phyloP scores from a whole-genome alignment of 2,797 vertebrate species.

The Galaxias olidus region DNA sequence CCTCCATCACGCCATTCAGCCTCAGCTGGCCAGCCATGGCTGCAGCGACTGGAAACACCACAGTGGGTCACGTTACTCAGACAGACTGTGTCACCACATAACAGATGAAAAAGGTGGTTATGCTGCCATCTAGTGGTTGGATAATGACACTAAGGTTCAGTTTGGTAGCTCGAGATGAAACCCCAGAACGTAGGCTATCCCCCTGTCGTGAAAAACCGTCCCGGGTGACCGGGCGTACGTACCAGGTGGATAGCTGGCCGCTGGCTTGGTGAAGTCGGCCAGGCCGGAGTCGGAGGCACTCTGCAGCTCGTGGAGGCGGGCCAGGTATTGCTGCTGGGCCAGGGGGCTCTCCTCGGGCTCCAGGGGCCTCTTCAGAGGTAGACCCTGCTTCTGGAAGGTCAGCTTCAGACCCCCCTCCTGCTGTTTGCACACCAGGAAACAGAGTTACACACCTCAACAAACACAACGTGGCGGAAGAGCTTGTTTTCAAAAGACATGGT shows the following conservation, averaged over 20 bases:
- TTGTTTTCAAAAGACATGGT: too few species aligned
- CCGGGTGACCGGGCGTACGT: slow-evolving; percentile 24
- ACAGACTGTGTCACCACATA: not conserved
- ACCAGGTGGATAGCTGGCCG: slow-evolving; percentile 81
- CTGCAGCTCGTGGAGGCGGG: slow-evolving; percentile 91
- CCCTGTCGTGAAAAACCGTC: not conserved
- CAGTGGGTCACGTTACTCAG: not conserved
- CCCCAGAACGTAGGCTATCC: too few species aligned
- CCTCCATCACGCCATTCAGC: slow-evolving; percentile 84
- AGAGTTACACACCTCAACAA: slow-evolving; percentile 17
- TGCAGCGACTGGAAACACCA: slow-evolving; percentile 56
- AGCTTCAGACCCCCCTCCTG: slow-evolving; percentile 97
- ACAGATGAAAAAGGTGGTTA: not conserved
- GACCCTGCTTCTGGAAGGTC: slow-evolving; percentile 98
- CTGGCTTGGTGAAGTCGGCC: slow-evolving; percentile 86
- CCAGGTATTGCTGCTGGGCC: slow-evolving; percentile 94
- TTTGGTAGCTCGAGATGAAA: not conserved
- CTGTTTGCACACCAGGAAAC: slow-evolving; percentile 41
- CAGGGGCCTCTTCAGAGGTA: slow-evolving; percentile 89
- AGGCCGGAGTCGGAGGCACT: slow-evolving; percentile 90
- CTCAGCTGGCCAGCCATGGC: slow-evolving; percentile 80
- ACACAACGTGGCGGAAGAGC: slow-evolving; percentile 4
- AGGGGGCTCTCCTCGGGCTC: slow-evolving; percentile 86
- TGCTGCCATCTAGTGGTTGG: slow-evolving; percentile 51
- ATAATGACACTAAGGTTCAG: not conserved